Evolutionary conservation across 2,797 vertebrate genomes (phyloP).

Genomic region (Varecia variegata): DNA sequence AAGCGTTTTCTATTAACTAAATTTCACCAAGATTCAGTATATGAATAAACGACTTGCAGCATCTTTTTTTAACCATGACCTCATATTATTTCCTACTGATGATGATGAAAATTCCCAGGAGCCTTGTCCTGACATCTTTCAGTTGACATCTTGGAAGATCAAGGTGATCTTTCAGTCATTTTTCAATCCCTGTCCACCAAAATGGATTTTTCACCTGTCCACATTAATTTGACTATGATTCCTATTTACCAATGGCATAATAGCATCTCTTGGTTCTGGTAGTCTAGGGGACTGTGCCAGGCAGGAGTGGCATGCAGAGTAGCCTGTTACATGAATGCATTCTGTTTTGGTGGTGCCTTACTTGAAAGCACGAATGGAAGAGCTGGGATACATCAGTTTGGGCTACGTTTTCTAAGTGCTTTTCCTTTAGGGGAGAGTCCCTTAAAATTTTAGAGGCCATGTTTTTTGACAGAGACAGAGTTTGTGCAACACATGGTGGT

Average conservation of each 20-base stretch:
- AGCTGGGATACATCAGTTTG: background rate
- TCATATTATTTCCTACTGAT: background rate
- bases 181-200: background rate
- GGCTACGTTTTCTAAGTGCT: background rate
- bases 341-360: background rate
- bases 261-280: background rate
- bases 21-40: background rate
- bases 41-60: background rate
- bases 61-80: background rate
- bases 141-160: background rate
- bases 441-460: background rate
- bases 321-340: background rate
- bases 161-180: background rate
- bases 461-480: background rate
- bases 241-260: background rate
- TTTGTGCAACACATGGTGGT: background rate
- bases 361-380: background rate
- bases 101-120: background rate
- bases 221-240: background rate
- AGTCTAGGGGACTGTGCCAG: background rate
- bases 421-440: background rate
- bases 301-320: background rate
- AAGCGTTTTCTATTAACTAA: constrained; percentile 18
- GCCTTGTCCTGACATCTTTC: background rate
- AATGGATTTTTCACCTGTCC: background rate